Conservation (phyloP, 2,797 vertebrate genomes). For the Chiroxiphia lanceolata region DNA sequence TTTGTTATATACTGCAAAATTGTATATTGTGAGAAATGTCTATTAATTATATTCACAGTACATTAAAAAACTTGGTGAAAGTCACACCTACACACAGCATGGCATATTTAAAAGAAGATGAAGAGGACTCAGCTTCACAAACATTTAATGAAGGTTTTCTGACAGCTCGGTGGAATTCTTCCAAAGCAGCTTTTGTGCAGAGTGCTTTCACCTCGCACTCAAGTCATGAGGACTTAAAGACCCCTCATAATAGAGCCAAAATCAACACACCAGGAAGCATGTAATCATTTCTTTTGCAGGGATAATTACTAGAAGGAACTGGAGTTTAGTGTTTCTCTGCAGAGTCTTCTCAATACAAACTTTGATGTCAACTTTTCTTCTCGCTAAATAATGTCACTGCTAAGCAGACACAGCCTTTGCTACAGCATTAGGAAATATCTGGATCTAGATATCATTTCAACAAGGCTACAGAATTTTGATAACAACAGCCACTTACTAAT, state of each 20-base stretch:
- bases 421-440: not conserved
- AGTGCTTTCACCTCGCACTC: rapidly evolving
- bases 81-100: not conserved
- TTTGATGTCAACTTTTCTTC: not conserved
- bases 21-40: rapidly evolving
- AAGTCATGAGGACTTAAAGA: not conserved
- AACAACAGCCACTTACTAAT: not conserved
- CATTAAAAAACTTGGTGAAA: not conserved
- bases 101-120: not conserved
- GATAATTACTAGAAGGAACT: not conserved
- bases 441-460: not conserved
- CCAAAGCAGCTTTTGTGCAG: rapidly evolving
- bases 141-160: not conserved
- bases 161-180: not conserved
- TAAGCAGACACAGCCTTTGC: not conserved
- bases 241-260: not conserved
- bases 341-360: not conserved
- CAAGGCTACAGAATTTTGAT: not conserved
- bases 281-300: not conserved
- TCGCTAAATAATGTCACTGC: not conserved
- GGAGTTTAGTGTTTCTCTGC: not conserved
- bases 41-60: not conserved
- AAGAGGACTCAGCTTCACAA: not conserved
- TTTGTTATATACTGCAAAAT: not conserved
- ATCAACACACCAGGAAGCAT: not conserved